Base-by-base conservation (phyloP, 92 coral and sea anemone genomes). In the Epizoanthus rinbou region DNA sequence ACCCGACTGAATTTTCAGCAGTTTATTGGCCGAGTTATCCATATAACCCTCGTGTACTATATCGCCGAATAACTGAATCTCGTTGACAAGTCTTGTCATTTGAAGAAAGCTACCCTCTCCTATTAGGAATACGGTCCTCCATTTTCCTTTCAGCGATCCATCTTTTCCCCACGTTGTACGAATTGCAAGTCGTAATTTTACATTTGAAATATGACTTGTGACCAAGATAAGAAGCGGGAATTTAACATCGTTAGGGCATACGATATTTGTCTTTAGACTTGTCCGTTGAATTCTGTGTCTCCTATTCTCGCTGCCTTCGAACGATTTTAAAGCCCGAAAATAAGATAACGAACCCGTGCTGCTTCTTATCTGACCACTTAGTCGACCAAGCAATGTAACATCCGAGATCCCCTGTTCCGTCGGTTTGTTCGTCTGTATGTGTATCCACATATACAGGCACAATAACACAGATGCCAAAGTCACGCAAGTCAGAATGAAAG, bases 51-150 rank as follows among this genome's bases (percentile, higher is more conserved):
- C 89, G 5, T 86, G 89, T 50, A 86, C 58, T 13, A 86, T 86
- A 76, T 86, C 89, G 56, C 89, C 89, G 83, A 86, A 86, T 33
- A 86, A 72, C 15, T 86, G 89, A 15, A 80, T 68, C 50, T 86
- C 89, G 57, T 75, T 84, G 28, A 81, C 31, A 18, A 86, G 74
- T 54, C 76, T 84, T 25, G 85, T 75, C 52, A 80, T 56, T 3
- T 39, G 75, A 63, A 64, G 67, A 31, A 47, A 64, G 43, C 62
- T 64, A 1, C 86, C 89, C 28, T 73, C 89, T 73, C 89, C 89
- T 23, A 86, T 56, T 13, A 80, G 57, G 21, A 86, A 86, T 5
- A 86, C 86, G 0, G 89, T 86, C 63, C 76, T 81, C 89, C 89
- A 86, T 17, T 81, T 81, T 63, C 81, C 65, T n/a, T 72, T 80